These are phyloP conservation scores for Macaca nemestrina DNA, from an alignment of 2,113 vertebrate genomes.

Conservation along the genomic window DNA sequence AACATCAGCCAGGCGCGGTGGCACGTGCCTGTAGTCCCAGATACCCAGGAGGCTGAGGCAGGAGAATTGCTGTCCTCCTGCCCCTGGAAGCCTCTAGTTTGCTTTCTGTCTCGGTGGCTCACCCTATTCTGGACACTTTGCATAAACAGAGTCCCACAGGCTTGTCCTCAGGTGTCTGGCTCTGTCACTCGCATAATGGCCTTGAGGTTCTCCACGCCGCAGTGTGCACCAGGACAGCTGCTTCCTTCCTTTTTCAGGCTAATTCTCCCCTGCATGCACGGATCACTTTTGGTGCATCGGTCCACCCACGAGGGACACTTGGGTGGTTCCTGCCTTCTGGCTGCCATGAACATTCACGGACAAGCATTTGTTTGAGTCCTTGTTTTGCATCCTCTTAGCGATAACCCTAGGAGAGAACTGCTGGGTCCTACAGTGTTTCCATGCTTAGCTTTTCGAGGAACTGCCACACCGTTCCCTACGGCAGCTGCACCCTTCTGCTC, in stretches of 20 bases:
- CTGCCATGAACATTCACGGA: fast-evolving
- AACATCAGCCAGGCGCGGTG: too few relatives aligned
- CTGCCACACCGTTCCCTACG: fast-evolving
- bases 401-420: fast-evolving
- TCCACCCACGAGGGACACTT: fast-evolving
- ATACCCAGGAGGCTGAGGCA: too few relatives aligned
- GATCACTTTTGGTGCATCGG: fast-evolving
- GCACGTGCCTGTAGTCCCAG: too few relatives aligned
- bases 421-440: fast-evolving
- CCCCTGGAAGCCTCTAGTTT: neutral
- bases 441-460: neutral
- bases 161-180: neutral
- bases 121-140: fast-evolving
- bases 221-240: fast-evolving
- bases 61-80: neutral
- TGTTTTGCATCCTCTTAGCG: fast-evolving
- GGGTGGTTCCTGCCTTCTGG: too few relatives aligned
- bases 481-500: fast-evolving
- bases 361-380: fast-evolving
- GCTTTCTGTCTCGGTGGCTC: neutral
- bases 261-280: fast-evolving
- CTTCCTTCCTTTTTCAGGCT: fast-evolving
- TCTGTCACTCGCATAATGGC: neutral
- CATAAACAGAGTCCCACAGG: fast-evolving
- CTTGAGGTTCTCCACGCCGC: fast-evolving